These are phyloP conservation scores for Aeoliscus strigatus DNA, from an alignment of 2,797 vertebrate genomes.

Conservation along the genomic window DNA sequence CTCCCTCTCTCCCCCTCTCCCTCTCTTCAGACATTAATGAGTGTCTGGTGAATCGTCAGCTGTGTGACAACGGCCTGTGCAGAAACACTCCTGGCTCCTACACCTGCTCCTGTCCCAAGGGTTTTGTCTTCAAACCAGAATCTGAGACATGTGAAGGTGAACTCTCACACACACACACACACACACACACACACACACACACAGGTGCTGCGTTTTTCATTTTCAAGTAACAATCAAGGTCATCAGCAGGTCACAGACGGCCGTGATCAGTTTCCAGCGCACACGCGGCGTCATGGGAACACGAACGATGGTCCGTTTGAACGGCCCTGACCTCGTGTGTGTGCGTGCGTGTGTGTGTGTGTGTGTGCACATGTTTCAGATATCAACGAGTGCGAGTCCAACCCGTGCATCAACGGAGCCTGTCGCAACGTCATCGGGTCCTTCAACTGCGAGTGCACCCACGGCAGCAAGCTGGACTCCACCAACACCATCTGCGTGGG, in stretches of 20 bases:
- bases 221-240: slow-evolving; percentile 14
- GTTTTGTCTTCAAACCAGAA: slow-evolving; percentile 77
- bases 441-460: slow-evolving; percentile 93
- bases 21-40: slow-evolving; percentile 88
- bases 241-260: slow-evolving; percentile 15
- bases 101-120: slow-evolving; percentile 85
- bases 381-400: slow-evolving; percentile 93
- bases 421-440: slow-evolving; percentile 94
- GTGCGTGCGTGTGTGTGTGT: slow-evolving; percentile 31
- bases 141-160: slow-evolving; percentile 83
- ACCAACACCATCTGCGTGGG: slow-evolving; percentile 95
- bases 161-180: background rate
- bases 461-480: slow-evolving; percentile 93
- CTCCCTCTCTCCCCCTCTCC: background rate
- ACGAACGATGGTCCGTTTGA: slow-evolving; percentile 11
- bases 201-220: slow-evolving; percentile 10
- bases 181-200: slow-evolving; percentile 1
- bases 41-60: slow-evolving; percentile 87
- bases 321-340: slow-evolving; percentile 30
- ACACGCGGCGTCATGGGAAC: slow-evolving; percentile 19
- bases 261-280: slow-evolving; percentile 31
- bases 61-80: slow-evolving; percentile 94
- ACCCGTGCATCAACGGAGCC: slow-evolving; percentile 90
- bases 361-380: slow-evolving; percentile 72
- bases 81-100: slow-evolving; percentile 95